Percentiles rank a stretch among this genome's conserved stretches.
These are phyloP conservation scores for Leucophora obtusa DNA, from an alignment of 2,888 invertebrate genomes.

Conservation along the genomic window DNA sequence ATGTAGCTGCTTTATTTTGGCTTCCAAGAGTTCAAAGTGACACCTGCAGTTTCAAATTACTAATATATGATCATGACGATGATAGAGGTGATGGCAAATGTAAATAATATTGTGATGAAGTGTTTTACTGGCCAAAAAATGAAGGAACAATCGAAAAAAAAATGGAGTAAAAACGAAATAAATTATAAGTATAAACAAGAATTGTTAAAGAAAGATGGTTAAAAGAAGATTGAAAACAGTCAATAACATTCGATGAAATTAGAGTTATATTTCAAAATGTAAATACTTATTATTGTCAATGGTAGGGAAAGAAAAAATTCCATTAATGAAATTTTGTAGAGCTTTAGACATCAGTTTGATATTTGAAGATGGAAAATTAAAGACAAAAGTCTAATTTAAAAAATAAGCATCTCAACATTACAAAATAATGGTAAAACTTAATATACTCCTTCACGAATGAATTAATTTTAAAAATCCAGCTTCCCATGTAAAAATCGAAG, in stretches of 20 bases:
- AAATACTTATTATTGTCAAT: not conserved
- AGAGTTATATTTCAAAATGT: not conserved
- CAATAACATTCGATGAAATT: not conserved
- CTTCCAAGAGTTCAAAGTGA: slow-evolving; percentile 53
- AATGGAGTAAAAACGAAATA: not conserved
- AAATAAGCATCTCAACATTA: too few relatives aligned
- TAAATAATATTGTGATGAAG: slow-evolving; percentile 2
- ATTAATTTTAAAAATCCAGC: too few relatives aligned
- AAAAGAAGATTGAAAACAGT: not conserved
- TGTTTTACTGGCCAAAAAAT: not conserved
- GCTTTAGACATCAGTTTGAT: too few relatives aligned
- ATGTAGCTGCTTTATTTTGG: slow-evolving; percentile 28
- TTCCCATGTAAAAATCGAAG: too few relatives aligned
- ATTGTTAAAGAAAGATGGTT: slow-evolving; percentile 1
- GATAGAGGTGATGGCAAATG: not conserved
- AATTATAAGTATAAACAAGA: not conserved
- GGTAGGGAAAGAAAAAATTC: not conserved
- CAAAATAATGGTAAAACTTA: too few relatives aligned
- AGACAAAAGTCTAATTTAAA: too few relatives aligned
- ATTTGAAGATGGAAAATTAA: too few relatives aligned
- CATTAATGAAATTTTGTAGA: too few relatives aligned
- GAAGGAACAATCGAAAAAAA: not conserved
- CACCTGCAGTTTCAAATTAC: slow-evolving; percentile 58
- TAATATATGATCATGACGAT: slow-evolving; percentile 40
- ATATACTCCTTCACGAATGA: too few relatives aligned